Evolutionary conservation across 2,113 vertebrate species (phyloP), one percentile per base, ranked within the genome.

Genomic region (Leucosticte australis): DNA sequence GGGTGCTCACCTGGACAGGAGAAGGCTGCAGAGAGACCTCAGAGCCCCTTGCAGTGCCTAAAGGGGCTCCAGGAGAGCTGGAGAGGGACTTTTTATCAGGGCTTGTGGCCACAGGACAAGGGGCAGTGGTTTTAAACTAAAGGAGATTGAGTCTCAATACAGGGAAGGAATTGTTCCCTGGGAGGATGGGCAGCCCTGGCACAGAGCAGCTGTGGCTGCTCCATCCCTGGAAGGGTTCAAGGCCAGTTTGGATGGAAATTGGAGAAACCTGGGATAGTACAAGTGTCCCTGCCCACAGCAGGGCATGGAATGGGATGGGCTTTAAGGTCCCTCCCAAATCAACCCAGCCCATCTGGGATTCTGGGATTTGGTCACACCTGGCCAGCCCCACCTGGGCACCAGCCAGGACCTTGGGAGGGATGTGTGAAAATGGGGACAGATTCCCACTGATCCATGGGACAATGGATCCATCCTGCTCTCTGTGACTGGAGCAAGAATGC

Each of bases 401-500:
- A 42, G 60, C 31, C 76, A 82, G 24, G 0, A 1, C n/a, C 81
- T 59, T 0, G 13, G 1, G 57, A 12, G 5, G 30, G 46, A 46
- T 8, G 24, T 56, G 55, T 2, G 20, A 14, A 33, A 73, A n/a
- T 3, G 2, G 42, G 35, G n/a, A 15, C 79, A 59, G 6, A 3
- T 73, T 55, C 82, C 74, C 12, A 1, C n/a, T 35, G 53, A 39
- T 39, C 74, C 69, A 6, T 7, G 31, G 23, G 64, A 27, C 80
- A 64, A 24, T 23, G 78, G 89, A 53, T 30, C 49, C 13, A 1
- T 42, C 75, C 83, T 76, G 56, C 88, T 92, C 95, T 97, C 98
- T 97, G 98, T 97, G 53, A 96, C 97, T 27, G 98, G 97, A 76
- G 97, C 97, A 37, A 95, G 97, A 98, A 98, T 0, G 96, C 97